Evolutionary conservation across 2,888 invertebrate genomes (phyloP), one percentile per base, ranked within the genome.

Genomic region (Dasysyrphus tricinctus): DNA sequence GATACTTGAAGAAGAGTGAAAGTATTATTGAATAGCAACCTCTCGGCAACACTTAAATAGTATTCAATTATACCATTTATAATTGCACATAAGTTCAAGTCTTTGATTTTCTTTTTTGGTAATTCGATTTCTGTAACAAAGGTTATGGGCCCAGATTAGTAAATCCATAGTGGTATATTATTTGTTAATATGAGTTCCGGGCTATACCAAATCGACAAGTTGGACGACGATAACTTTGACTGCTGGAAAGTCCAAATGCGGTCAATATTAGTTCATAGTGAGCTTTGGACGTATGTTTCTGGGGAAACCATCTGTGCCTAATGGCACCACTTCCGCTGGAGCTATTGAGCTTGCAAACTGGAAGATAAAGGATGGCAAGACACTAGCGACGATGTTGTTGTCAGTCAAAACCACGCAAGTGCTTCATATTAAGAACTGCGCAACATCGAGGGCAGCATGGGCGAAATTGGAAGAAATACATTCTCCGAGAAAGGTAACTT

Each of bases 351-450:
- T 39, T n/a, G 3, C 69, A 1, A 12, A n/a, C 7, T 56, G 69
- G 54, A 70, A 56, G n/a, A 54, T 1, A 3, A 72, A 56, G 56
- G 42, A 56, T 44, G 70, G 44, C 3, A 72, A 56, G 56, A 56
- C 32, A 0, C 11, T 57, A 5, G 70, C 54, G 12, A 56, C 54
- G 4, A 32, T 42, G 39, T 1, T 32, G 1, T 11, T 42, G 3
- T 56, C 42, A 4, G 42, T 44, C 3, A 69, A 69, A 54, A 39
- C 51, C 0, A 12, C 51, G 3, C 67, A 67, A 49, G 67, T 67
- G 11, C 11, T 49, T 0, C 19, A 49, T n/a, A 19, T 49, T 5
- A 49, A n/a, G n/a, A n/a, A n/a, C n/a, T n/a, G n/a, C n/a, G n/a
- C n/a, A n/a, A n/a, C n/a, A n/a, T n/a, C n/a, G n/a, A 9, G 11